Conservation (phyloP, 2,888 invertebrate species). For the Noctuana brunneofusca region DNA sequence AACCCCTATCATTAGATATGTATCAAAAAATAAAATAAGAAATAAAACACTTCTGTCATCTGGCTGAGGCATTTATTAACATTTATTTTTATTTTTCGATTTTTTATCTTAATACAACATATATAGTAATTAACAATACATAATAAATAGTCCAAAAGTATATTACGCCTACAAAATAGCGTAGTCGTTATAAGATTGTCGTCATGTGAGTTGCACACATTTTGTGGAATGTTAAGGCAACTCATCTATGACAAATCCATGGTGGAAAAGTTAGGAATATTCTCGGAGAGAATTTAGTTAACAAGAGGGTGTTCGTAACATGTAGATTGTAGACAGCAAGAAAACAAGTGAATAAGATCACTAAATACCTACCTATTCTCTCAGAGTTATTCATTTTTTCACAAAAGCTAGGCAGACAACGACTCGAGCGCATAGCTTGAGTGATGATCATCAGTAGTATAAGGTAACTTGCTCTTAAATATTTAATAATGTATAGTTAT, state of each 20-base stretch:
- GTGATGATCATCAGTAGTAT: conserved; percentile 22
- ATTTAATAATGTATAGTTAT: conserved; percentile 33
- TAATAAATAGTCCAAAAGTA: conserved; percentile 84
- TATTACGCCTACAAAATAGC: conserved; percentile 83
- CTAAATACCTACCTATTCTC: conserved; percentile 36
- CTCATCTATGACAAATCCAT: conserved; percentile 61
- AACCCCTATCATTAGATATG: no score
- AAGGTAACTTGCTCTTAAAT: conserved; percentile 28
- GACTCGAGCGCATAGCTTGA: conserved; percentile 42
- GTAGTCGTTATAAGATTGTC: conserved; percentile 82
- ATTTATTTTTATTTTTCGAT: conserved; percentile 81
- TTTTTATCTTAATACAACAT: conserved; percentile 82
- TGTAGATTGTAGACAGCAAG: conserved; percentile 9
- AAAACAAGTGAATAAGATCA: conserved; percentile 28
- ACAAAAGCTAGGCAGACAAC: conserved; percentile 51
- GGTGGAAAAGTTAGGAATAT: conserved; percentile 66
- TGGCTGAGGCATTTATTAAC: conserved; percentile 84
- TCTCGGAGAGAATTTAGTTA: conserved; percentile 58
- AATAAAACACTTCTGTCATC: conserved; percentile 66
- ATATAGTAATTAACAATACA: conserved; percentile 84
- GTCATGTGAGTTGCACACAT: conserved; percentile 76
- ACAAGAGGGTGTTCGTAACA: conserved; percentile 29
- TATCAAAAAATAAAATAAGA: conserved; percentile 20
- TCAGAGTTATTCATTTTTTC: conserved; percentile 51
- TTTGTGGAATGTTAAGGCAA: conserved; percentile 71